A percentile compares a stretch with the other conserved stretches of the same genome.
Conservation (phyloP, 2,113 vertebrate species). For the Mesitornis unicolor region DNA sequence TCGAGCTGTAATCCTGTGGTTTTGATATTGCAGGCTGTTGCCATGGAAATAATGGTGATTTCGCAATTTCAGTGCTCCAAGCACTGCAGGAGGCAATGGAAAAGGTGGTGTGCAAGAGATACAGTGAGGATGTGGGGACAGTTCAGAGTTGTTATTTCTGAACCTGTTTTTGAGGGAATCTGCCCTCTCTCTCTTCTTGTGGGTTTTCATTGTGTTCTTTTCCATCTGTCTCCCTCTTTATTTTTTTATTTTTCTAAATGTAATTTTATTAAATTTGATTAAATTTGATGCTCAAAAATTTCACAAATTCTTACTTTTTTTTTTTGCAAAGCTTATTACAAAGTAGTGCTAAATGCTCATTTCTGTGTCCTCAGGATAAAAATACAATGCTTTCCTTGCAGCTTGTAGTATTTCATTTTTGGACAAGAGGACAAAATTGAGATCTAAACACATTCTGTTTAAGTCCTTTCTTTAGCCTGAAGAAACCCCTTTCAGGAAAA, state of each 20-base stretch:
- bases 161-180: neutral
- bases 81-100: conserved; percentile 8
- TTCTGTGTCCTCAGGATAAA: neutral
- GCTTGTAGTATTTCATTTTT: neutral
- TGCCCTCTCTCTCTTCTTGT: neutral
- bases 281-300: neutral
- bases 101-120: conserved; percentile 18
- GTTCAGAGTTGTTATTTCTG: neutral
- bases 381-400: neutral
- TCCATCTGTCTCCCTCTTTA: neutral
- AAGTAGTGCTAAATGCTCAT: neutral
- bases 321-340: neutral
- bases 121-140: neutral
- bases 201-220: neutral
- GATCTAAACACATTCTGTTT: neutral
- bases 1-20: conserved; percentile 56
- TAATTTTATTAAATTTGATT: neutral
- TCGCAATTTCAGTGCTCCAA: conserved; percentile 45
- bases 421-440: neutral
- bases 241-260: neutral
- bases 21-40: conserved; percentile 60
- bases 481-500: neutral
- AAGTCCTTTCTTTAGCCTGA: neutral
- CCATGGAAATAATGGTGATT: conserved; percentile 70
- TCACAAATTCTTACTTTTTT: neutral